Conservation (phyloP, 1,140 invertebrate species). For the Caerostris darwini region DNA sequence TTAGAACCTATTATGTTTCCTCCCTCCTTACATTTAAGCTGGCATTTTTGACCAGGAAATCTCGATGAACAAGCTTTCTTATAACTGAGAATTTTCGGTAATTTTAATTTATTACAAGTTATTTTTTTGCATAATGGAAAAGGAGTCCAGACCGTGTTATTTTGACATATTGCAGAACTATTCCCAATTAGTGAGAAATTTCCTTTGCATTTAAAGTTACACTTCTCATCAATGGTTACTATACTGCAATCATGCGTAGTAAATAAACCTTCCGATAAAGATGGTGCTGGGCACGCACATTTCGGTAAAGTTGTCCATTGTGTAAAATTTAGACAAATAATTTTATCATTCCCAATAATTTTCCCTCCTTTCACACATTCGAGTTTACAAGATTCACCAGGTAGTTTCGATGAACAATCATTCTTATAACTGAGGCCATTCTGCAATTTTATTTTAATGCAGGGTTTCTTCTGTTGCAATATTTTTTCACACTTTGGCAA, state of each 20-base stretch:
- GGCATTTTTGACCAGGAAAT: neutral
- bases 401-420: neutral
- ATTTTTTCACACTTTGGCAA: neutral
- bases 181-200: too few relatives aligned
- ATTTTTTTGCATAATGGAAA: neutral
- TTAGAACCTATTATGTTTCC: neutral
- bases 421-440: neutral
- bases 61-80: neutral
- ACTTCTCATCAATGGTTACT: too few relatives aligned
- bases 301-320: neutral
- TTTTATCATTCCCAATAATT: too few relatives aligned
- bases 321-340: too few relatives aligned
- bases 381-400: neutral
- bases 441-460: neutral
- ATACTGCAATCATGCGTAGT: too few relatives aligned
- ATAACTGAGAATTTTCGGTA: neutral
- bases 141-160: neutral
- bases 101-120: neutral
- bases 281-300: too few relatives aligned
- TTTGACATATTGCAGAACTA: too few relatives aligned
- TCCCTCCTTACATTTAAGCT: constrained; percentile 7
- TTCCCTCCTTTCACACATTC: neutral
- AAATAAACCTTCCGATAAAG: too few relatives aligned
- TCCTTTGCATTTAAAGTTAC: too few relatives aligned
- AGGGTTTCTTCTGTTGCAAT: neutral